These are phyloP conservation scores for Acanthacorydalis orientalis DNA, from an alignment of 2,888 invertebrate species.

Conservation along the genomic window DNA sequence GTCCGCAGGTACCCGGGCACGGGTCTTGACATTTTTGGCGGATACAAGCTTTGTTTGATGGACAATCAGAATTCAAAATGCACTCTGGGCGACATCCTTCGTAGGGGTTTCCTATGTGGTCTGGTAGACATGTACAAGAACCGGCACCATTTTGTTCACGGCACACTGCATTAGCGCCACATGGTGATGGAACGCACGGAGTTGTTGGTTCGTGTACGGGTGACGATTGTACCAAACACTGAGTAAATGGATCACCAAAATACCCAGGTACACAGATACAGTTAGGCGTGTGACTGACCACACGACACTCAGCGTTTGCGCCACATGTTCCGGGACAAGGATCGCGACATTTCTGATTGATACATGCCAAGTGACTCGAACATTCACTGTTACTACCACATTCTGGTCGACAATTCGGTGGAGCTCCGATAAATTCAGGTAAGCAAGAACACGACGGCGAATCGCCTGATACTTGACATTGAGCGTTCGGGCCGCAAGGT, in stretches of 20 bases:
- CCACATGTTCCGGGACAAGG: conserved; percentile 43
- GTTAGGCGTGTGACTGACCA: conserved; percentile 37
- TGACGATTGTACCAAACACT: conserved; percentile 19
- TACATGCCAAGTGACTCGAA: conserved; percentile 48
- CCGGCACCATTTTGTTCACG: conserved; percentile 32
- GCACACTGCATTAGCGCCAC: conserved; percentile 33
- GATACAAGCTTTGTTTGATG: conserved; percentile 34
- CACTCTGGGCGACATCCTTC: conserved; percentile 41
- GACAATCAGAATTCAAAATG: conserved; percentile 35
- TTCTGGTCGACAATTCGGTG: conserved; percentile 62
- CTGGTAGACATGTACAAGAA: conserved; percentile 32
- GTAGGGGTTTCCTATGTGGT: conserved; percentile 38
- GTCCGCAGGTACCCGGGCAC: conserved; percentile 44
- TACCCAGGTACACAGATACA: conserved; percentile 37
- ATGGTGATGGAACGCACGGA: conserved; percentile 29
- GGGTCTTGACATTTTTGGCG: conserved; percentile 38
- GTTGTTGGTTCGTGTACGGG: conserved; percentile 14
- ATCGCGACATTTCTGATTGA: conserved; percentile 56
- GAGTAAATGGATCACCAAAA: conserved; percentile 38
- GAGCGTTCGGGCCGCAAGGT: conserved; percentile 47
- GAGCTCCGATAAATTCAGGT: conserved; percentile 50
- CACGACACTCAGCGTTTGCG: conserved; percentile 34
- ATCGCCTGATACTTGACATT: conserved; percentile 44
- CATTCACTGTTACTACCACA: conserved; percentile 60
- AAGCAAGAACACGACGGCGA: conserved; percentile 53